phyloP scores from a whole-genome alignment of 1,140 invertebrate genomes.

The Drosophila mayri region DNA sequence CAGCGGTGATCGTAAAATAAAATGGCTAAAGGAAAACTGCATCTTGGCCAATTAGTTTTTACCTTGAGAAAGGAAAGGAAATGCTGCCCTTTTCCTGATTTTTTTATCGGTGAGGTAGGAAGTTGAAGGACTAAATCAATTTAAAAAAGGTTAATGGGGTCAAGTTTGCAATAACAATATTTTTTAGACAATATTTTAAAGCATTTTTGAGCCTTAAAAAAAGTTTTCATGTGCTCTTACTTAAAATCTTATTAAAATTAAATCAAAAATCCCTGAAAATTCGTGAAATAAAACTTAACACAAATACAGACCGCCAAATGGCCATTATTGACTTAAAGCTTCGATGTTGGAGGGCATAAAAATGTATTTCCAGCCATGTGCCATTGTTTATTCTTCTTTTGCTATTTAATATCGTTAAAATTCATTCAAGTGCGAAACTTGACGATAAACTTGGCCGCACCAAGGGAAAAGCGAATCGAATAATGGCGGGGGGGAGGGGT shows the following conservation, averaged over 20 bases:
- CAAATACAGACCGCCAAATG: not conserved
- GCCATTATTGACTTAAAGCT: constrained; percentile 8
- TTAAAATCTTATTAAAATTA: not conserved
- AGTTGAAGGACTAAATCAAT: not conserved
- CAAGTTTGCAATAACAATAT: not conserved
- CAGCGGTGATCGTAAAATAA: constrained; percentile 24
- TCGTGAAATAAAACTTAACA: not conserved
- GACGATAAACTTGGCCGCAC: constrained; percentile 61
- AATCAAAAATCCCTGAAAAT: not conserved
- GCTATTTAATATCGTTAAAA: constrained; percentile 67
- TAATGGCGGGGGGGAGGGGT: not conserved
- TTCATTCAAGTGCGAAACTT: constrained; percentile 76
- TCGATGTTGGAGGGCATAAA: not conserved
- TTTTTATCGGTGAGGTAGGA: not conserved
- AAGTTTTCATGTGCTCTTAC: not conserved
- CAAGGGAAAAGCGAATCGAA: constrained; percentile 5
- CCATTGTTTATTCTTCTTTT: constrained; percentile 35
- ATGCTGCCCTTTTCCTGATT: not conserved
- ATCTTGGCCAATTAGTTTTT: constrained; percentile 62
- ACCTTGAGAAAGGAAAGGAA: constrained; percentile 23
- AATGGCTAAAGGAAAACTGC: constrained; percentile 28
- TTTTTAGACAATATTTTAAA: not conserved
- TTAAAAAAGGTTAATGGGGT: not conserved
- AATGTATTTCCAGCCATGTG: constrained; percentile 13
- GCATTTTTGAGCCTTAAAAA: not conserved